Evolutionary conservation across 2,888 invertebrate genomes (phyloP), one percentile per base, ranked within the genome.

Genomic region (Parnassius mnemosyne): DNA sequence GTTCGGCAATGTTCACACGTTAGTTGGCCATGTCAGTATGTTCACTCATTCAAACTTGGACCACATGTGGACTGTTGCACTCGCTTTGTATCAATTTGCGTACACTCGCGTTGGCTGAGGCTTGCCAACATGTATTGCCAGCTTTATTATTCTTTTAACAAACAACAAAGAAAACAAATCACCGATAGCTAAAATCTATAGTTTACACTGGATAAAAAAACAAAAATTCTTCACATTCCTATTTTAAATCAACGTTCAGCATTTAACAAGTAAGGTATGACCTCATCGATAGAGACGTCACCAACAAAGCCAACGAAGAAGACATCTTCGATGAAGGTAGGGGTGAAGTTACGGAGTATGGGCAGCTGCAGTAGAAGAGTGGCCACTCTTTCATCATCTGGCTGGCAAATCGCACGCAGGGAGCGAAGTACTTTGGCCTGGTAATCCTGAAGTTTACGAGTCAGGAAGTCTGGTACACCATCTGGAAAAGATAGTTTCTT

Each of bases 251-350:
- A 74, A 34, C 85, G 83, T 53, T 85, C 87, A 3, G 83, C 83
- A 25, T 85, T 95, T 71, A 99, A 93, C 78, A 99, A 95, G 75
- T 96, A 97, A 42, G 98, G 98, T 84, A 99, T 96, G 71, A 99
- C 96, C 78, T 96, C 97, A 79, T 99, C 98, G 65, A 99, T 98
- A 88, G 97, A 97, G 73, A 99, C 96, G 83, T 96, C 96, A 7
- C 98, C 98, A 55, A 98, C 95, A 66, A 98, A 93, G 57, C 96
- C 97, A 3, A 97, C 95, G 80, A 98, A 98, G 92, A 98, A 98
- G 60, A 98, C 93, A 78, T 98, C 98, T 84, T 98, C 98, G 60
- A 98, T 92, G 66, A 96, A 93, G 12, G 94, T 89, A 2, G 96
- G 95, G 62, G 95, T 94, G 79, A 96, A 94, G 69, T 94, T 93